phyloP scores from a whole-genome alignment of 2,113 vertebrate genomes.

The Tenrec ecaudatus region DNA sequence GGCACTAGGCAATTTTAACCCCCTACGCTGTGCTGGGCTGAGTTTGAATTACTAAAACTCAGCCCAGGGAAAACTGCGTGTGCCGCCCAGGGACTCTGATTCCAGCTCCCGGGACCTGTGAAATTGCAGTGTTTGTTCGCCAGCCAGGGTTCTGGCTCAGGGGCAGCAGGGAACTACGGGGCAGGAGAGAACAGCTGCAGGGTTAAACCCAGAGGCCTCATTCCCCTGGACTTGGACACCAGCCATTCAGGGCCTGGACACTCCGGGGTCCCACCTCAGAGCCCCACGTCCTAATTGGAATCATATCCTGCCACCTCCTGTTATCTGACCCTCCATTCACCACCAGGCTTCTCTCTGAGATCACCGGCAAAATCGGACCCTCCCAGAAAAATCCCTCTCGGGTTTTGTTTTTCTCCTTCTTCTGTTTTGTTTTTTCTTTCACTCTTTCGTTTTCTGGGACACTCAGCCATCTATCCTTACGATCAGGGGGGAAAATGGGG shows the following conservation, averaged over 20 bases:
- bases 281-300: not conserved
- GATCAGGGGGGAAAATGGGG: not conserved
- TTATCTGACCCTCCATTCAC: constrained; percentile 24
- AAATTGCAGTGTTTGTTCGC: not conserved
- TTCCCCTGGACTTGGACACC: not conserved
- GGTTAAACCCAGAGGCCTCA: no score
- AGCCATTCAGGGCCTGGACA: not conserved
- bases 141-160: not conserved
- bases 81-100: not conserved
- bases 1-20: not conserved
- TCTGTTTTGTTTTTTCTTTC: not conserved
- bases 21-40: not conserved
- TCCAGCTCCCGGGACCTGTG: not conserved
- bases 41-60: not conserved
- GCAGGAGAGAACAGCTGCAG: not conserved
- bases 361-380: not conserved
- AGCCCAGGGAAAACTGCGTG: not conserved
- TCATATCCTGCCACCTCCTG: rapidly evolving
- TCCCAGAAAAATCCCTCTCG: not conserved
- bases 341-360: rapidly evolving
- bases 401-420: constrained; percentile 57
- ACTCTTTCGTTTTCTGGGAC: not conserved
- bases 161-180: not conserved
- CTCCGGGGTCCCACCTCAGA: not conserved
- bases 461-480: not conserved